These are phyloP conservation scores for Sturmia bella DNA, from an alignment of 2,888 invertebrate species.

Conservation along the genomic window DNA sequence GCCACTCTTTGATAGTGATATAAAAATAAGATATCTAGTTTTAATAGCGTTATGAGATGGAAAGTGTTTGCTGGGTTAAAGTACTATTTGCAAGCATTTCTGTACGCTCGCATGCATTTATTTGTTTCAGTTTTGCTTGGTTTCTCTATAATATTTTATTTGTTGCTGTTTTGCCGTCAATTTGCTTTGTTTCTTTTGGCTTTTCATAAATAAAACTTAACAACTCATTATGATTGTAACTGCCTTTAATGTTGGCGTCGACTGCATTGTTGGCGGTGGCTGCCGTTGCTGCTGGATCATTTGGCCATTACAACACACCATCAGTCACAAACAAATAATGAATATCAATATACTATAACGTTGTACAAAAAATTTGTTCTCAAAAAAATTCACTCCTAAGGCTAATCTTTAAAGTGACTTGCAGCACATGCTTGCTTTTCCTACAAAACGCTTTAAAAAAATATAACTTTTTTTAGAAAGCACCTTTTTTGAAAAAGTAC, in stretches of 20 bases:
- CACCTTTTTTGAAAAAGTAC: too few relatives aligned
- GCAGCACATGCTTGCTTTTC: too few relatives aligned
- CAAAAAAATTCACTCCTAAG: too few relatives aligned
- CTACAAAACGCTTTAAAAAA: too few relatives aligned
- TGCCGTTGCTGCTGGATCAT: slow-evolving; percentile 20
- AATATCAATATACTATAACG: background rate
- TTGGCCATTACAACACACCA: slow-evolving; percentile 17
- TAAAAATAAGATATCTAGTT: too few relatives aligned
- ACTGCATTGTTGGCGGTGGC: slow-evolving; percentile 22
- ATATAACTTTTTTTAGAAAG: too few relatives aligned
- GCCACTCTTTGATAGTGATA: too few relatives aligned
- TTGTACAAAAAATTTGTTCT: background rate
- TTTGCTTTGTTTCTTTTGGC: slow-evolving; percentile 25
- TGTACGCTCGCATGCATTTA: slow-evolving; percentile 1
- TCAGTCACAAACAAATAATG: background rate
- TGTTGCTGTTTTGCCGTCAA: slow-evolving; percentile 37
- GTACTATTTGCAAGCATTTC: background rate
- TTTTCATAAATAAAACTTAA: slow-evolving; percentile 53
- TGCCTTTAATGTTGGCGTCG: slow-evolving; percentile 62
- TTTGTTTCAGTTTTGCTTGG: slow-evolving; percentile 53
- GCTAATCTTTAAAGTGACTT: too few relatives aligned
- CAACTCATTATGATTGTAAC: slow-evolving; percentile 58
- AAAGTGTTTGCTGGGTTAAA: background rate
- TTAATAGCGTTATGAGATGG: too few relatives aligned
- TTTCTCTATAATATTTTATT: slow-evolving; percentile 42